Evolutionary conservation across 2,113 vertebrate genomes (phyloP).

Genomic region (Gymnorhina tibicen): DNA sequence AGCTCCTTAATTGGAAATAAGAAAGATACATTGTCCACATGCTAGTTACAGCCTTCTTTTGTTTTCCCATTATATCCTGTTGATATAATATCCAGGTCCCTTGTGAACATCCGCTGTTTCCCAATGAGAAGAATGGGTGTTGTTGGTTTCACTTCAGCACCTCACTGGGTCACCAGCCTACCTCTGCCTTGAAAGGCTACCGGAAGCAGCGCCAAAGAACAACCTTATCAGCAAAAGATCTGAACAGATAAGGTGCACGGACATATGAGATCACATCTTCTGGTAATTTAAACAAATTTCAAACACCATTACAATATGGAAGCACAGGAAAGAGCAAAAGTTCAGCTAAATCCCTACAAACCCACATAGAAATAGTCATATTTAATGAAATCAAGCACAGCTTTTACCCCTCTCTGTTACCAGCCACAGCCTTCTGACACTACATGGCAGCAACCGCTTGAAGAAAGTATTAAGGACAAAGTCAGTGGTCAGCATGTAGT

Average conservation of each 20-base stretch:
- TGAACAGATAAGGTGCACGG: background rate
- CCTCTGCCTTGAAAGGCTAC: background rate
- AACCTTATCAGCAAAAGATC: conserved; percentile 33
- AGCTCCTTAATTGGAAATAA: conserved; percentile 39
- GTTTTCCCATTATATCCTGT: conserved; percentile 45
- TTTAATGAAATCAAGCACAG: background rate
- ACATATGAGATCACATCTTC: conserved; percentile 41
- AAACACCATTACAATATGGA: background rate
- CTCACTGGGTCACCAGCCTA: background rate
- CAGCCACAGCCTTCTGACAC: background rate
- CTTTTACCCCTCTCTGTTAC: background rate
- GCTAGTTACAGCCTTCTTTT: conserved; percentile 16
- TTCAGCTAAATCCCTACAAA: background rate
- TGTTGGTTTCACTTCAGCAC: conserved; percentile 29
- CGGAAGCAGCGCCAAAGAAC: background rate
- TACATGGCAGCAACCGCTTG: background rate
- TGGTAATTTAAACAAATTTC: background rate
- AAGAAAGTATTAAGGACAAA: background rate
- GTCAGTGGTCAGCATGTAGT: background rate
- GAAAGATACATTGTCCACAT: background rate
- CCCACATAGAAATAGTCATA: background rate
- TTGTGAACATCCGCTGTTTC: conserved; percentile 21
- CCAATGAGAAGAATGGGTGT: background rate
- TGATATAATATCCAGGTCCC: conserved; percentile 33
- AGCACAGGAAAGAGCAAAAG: background rate